phyloP scores from a whole-genome alignment of 2,797 vertebrate genomes.

The Hoplostethus mediterraneus region DNA sequence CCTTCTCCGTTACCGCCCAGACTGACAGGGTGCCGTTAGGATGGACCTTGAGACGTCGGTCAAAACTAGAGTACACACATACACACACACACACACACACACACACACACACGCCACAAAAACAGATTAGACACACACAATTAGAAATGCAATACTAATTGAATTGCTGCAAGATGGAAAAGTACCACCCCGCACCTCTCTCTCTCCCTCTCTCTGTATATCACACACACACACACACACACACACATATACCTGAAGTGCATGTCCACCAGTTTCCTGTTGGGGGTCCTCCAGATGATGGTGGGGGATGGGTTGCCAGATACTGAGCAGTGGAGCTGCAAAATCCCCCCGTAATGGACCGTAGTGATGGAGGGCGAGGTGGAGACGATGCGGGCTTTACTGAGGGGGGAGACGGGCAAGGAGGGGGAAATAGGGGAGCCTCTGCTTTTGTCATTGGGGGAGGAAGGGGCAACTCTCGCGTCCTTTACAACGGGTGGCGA shows the following conservation, averaged over 20 bases:
- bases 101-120: slow-evolving; percentile 10
- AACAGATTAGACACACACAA: not conserved
- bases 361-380: slow-evolving; percentile 86
- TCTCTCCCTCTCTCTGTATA: too few species aligned
- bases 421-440: slow-evolving; percentile 41
- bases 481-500: slow-evolving; percentile 40
- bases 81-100: slow-evolving; percentile 29
- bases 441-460: slow-evolving; percentile 49
- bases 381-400: slow-evolving; percentile 87
- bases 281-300: slow-evolving; percentile 93
- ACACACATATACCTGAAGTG: slow-evolving; percentile 88
- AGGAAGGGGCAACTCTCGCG: slow-evolving; percentile 33
- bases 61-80: slow-evolving; percentile 79
- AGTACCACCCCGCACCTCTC: too few species aligned
- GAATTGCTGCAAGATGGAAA: not conserved
- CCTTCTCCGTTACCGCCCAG: slow-evolving; percentile 88
- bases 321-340: slow-evolving; percentile 90
- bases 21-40: slow-evolving; percentile 90
- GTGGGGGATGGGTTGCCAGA: slow-evolving; percentile 90
- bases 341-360: slow-evolving; percentile 83
- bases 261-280: slow-evolving; percentile 88
- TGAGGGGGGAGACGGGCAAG: slow-evolving; percentile 66
- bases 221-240: too few species aligned
- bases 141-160: not conserved
- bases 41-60: slow-evolving; percentile 88